Conservation (phyloP, 2,888 invertebrate genomes). For the Agriopis aurantiaria region DNA sequence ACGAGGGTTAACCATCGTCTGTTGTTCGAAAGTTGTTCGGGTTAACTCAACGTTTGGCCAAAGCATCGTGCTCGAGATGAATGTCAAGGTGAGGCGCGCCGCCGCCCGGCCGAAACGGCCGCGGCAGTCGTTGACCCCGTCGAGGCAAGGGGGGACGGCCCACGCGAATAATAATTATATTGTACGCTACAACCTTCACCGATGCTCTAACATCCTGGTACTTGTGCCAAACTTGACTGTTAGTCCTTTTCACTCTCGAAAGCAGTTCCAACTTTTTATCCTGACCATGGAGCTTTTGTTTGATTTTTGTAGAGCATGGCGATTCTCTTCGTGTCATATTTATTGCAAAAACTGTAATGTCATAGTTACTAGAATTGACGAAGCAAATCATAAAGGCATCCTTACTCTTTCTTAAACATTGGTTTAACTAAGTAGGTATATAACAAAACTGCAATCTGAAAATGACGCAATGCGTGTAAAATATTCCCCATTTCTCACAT, state of each 20-base stretch:
- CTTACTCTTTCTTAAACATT: background rate
- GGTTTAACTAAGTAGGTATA: too few species aligned
- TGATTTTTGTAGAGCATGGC: conserved; percentile 32
- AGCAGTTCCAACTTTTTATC: conserved; percentile 33
- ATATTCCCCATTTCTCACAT: conserved; percentile 8
- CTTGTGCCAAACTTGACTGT: conserved; percentile 61
- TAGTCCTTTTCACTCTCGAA: conserved; percentile 58
- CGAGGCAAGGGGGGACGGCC: conserved; percentile 71
- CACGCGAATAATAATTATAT: conserved; percentile 73
- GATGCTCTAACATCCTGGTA: conserved; percentile 76
- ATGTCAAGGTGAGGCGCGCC: conserved; percentile 86
- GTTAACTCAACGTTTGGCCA: conserved; percentile 80
- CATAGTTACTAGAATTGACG: background rate
- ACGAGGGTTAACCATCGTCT: conserved; percentile 54
- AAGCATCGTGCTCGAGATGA: conserved; percentile 82
- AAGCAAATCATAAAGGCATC: background rate
- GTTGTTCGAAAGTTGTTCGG: conserved; percentile 67
- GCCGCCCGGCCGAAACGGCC: conserved; percentile 82
- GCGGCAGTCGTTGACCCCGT: conserved; percentile 80
- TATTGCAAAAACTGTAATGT: background rate
- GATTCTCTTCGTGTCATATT: background rate
- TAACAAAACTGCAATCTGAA: background rate
- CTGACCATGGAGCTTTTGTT: conserved; percentile 27
- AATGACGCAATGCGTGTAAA: conserved; percentile 1
- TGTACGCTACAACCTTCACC: conserved; percentile 77